phyloP scores from a whole-genome alignment of 2,113 vertebrate species.

The Heterochromis multidens region DNA sequence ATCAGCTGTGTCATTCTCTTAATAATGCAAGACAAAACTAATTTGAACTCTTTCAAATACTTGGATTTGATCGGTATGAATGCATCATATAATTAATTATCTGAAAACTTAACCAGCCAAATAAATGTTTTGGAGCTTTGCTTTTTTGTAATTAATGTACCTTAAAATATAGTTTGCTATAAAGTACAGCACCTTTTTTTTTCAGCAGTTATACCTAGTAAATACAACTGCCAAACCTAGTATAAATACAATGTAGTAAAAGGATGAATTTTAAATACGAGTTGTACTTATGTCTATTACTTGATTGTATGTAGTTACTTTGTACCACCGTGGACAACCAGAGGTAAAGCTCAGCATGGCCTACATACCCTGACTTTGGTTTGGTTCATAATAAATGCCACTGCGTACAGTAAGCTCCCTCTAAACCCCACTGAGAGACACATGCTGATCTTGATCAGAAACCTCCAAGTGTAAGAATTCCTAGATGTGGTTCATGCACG shows the following conservation, averaged over 20 bases:
- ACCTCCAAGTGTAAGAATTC: slow-evolving; percentile 8
- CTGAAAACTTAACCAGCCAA: neutral
- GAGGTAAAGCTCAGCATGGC: neutral
- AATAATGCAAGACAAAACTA: neutral
- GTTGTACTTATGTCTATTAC: neutral
- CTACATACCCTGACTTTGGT: neutral
- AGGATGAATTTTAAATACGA: neutral
- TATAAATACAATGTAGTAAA: neutral
- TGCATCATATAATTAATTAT: neutral
- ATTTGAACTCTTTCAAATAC: neutral
- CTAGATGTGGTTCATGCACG: neutral
- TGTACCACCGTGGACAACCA: neutral
- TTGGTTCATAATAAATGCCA: slow-evolving; percentile 4
- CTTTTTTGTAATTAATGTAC: neutral
- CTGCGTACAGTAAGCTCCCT: neutral
- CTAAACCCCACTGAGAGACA: slow-evolving; percentile 11
- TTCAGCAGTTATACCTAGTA: neutral
- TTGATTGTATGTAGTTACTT: neutral
- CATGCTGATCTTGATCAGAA: neutral
- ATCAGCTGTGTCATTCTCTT: neutral
- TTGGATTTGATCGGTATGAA: neutral
- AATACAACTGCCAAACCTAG: neutral
- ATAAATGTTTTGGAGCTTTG: neutral
- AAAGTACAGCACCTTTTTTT: neutral
- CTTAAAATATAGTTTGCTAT: neutral